Evolutionary conservation across 1,140 invertebrate species (phyloP), one percentile per base, ranked within the genome.

Genomic region (Acromyrmex heyeri): DNA sequence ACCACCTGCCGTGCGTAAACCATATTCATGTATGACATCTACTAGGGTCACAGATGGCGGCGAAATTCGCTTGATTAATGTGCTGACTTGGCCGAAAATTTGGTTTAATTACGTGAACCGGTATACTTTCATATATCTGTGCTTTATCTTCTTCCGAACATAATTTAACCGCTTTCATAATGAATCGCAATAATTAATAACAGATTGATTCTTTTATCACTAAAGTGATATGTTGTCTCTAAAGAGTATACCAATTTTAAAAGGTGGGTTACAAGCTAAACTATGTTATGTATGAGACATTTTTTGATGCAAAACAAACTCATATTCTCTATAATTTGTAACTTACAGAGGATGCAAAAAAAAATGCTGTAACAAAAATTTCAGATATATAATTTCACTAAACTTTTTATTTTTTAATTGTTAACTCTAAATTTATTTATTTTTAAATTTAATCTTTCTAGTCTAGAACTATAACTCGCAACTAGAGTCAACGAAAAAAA

Each of bases 51-150:
- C 82, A 81, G 79, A 88, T 86, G 83, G 85, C 64, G 59, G 83
- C 24, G 69, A 87, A 75, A 82, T 86, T 87, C 30, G 82, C 87
- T 91, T 86, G 70, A 89, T 88, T 75, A 88, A 90, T 82, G 61
- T 70, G 76, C 53, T 86, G 81, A 86, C 86, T 83, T 57, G 70
- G 86, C 85, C 88, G 55, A 89, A 89, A 86, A 69, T 48, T 62
- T 62, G 82, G 16, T 89, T 88, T 65, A 83, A 81, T 89, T 89
- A 89, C 87, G 14, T 34, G 86, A 57, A 38, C 86, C 62, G 65
- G 70, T 79, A 88, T 86, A 76, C 82, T 77, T 62, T 69, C 72
- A 21, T 50, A 21, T 55, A 57, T 61, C 55, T 24, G 69, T 69
- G 64, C 65, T 48, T 62, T 83, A 83, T 83, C 55, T 61, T 61